These are phyloP conservation scores for Ammodramus savannarum DNA, from an alignment of 2,113 vertebrate species.

Conservation along the genomic window DNA sequence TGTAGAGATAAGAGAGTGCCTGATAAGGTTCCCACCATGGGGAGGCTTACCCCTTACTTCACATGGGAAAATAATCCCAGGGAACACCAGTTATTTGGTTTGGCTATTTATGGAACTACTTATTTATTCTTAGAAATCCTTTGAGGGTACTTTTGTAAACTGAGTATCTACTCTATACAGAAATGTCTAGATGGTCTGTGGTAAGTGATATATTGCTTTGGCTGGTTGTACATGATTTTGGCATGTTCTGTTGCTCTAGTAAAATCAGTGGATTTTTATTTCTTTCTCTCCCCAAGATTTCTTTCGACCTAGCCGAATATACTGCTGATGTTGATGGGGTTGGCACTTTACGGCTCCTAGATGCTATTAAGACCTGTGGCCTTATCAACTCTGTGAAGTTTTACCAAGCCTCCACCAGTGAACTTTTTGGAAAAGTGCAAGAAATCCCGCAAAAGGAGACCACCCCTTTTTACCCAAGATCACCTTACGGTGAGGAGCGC, in stretches of 20 bases:
- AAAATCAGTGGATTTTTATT: background rate
- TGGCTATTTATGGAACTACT: slow-evolving; percentile 35
- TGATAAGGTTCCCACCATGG: background rate
- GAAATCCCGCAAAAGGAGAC: slow-evolving; percentile 97
- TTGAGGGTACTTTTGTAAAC: slow-evolving; percentile 19
- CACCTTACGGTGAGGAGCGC: slow-evolving; percentile 85
- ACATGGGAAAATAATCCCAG: slow-evolving; percentile 31
- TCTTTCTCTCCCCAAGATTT: slow-evolving; percentile 78
- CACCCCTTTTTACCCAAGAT: slow-evolving; percentile 97
- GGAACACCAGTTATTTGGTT: background rate
- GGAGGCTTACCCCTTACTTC: background rate
- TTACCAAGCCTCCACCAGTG: slow-evolving; percentile 98
- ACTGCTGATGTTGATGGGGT: slow-evolving; percentile 96
- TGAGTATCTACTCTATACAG: background rate
- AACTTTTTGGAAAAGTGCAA: slow-evolving; percentile 96
- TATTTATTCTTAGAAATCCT: slow-evolving; percentile 50
- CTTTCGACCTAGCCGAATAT: slow-evolving; percentile 96
- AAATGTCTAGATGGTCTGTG: background rate
- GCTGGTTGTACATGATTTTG: background rate
- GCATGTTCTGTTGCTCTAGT: background rate
- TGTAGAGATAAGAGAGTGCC: background rate
- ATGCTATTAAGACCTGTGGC: slow-evolving; percentile 94
- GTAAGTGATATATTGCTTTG: background rate
- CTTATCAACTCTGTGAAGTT: slow-evolving; percentile 89
- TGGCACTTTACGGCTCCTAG: slow-evolving; percentile 91